Percentiles rank a stretch among this genome's conserved stretches.
phyloP scores from a whole-genome alignment of 1,140 invertebrate species.

The Formica selysi region DNA sequence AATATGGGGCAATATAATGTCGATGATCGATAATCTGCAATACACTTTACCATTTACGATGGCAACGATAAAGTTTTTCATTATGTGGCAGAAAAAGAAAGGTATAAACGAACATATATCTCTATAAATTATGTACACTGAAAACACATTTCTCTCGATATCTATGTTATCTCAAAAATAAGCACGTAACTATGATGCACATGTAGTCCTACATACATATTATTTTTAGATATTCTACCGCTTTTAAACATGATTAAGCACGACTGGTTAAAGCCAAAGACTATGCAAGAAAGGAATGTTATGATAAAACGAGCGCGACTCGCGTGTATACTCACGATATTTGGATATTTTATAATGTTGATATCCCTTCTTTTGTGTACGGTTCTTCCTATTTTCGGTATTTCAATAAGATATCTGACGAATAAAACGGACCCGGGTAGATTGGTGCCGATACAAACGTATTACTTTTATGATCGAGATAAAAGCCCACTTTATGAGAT shows the following conservation, averaged over 20 bases:
- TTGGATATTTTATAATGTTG: not conserved
- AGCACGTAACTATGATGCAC: not conserved
- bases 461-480: constrained; percentile 19
- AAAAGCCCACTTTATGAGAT: constrained; percentile 45
- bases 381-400: constrained; percentile 36
- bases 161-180: not conserved
- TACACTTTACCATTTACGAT: constrained; percentile 19
- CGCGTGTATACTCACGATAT: not conserved
- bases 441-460: constrained; percentile 17
- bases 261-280: constrained; percentile 50
- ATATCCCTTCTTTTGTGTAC: not conserved
- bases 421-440: constrained; percentile 3
- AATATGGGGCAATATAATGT: constrained; percentile 3
- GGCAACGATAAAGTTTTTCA: not conserved
- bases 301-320: constrained; percentile 27
- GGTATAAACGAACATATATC: not conserved
- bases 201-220: not conserved
- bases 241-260: constrained; percentile 43
- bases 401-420: not conserved
- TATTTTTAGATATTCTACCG: not conserved
- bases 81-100: not conserved
- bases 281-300: not conserved
- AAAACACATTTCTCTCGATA: not conserved
- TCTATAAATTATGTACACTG: not conserved
- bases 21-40: constrained; percentile 1